Base-by-base conservation (phyloP, 2,797 vertebrate genomes). In the Phoxinus dragarum region DNA sequence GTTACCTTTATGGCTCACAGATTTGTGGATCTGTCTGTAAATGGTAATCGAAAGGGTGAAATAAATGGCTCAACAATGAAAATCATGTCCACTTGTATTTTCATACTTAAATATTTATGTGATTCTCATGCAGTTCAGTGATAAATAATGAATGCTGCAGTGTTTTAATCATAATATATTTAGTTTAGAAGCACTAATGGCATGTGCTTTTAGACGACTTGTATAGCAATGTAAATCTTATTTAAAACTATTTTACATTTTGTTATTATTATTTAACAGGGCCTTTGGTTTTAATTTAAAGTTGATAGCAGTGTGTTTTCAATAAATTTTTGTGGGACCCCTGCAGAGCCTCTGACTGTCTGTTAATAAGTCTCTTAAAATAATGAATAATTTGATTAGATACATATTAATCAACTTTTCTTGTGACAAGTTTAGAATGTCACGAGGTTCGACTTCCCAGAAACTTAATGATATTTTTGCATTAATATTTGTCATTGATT, bases 51-150 rank as follows among this genome's bases (percentile, higher is more conserved):
- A 86, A 90, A 67, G 61, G 69, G 49, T 49, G 23, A 88, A 88
- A 88, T 82, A 23, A 84, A 89, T 86, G 49, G 56, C 36, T 80
- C 74, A 72, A 67, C 84, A 86, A 85, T 40, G 77, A 85, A 87
- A 81, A 84, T 86, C 80, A 84, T 86, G 84, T 80, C 69, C 67
- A 54, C 81, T 77, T 89, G 80, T 73, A 85, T 86, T 89, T 86
- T 74, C n/a, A 81, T 42, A 19, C 23, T 74, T 69, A 67, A 85
- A 81, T 86, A 86, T 86, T 82, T 83, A 80, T 88, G 82, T 68
- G n/a, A 84, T 90, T 84, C 10, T 78, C 52, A 67, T 74, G 64
- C 21, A 86, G 52, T 59, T 82, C 21, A 40, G 11, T 31, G 10
- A 85, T 85, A 56, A 84, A 87, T 85, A 52, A 86, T 86, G 19